Conservation (phyloP, 2,797 vertebrate genomes). For the Luscinia luscinia region DNA sequence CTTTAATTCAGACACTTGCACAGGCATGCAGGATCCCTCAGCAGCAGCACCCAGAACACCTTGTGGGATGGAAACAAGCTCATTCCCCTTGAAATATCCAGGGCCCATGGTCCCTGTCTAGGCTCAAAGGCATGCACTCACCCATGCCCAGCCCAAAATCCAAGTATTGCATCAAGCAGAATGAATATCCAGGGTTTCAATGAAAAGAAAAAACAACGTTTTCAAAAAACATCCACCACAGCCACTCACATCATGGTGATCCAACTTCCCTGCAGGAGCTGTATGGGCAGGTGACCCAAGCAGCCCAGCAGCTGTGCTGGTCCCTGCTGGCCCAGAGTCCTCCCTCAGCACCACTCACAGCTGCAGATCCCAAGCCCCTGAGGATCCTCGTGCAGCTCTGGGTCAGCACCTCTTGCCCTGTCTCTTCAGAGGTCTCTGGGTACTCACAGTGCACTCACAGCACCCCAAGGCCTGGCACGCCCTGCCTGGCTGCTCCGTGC, state of each 20-base stretch:
- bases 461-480: not conserved
- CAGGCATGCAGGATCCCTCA: not conserved
- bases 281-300: not conserved
- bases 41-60: not conserved
- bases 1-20: not conserved
- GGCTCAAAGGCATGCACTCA: accelerated
- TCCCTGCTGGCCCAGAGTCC: not conserved
- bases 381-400: not conserved
- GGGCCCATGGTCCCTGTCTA: not conserved
- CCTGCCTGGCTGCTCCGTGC: not conserved
- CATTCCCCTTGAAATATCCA: not conserved
- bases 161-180: not conserved
- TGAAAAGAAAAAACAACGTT: not conserved
- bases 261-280: not conserved
- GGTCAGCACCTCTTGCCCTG: not conserved
- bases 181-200: not conserved
- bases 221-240: not conserved
- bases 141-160: not conserved
- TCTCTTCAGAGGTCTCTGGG: not conserved
- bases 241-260: not conserved
- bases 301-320: not conserved
- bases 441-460: not conserved
- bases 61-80: not conserved
- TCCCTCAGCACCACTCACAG: accelerated
- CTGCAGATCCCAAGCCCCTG: not conserved